Percentiles rank a stretch among this genome's conserved stretches.
These are phyloP conservation scores for Platorchestia sp. DNA, from an alignment of 1,140 invertebrate genomes.

Conservation along the genomic window DNA sequence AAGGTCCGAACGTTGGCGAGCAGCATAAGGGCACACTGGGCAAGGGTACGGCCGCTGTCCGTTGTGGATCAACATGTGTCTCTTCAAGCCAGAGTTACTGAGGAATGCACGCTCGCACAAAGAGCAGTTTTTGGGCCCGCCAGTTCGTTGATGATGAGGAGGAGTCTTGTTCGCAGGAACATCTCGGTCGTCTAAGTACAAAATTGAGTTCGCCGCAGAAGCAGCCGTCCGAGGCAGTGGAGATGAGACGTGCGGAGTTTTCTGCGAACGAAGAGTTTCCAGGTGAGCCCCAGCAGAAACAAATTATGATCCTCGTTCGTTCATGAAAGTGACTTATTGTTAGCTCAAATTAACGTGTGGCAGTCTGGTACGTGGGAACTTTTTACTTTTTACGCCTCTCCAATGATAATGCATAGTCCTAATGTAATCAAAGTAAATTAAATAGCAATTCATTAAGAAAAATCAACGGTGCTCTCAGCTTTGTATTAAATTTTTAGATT, in stretches of 20 bases:
- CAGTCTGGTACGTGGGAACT: not conserved
- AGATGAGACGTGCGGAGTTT: not conserved
- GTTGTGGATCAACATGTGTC: conserved; percentile 75
- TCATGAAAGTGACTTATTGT: not conserved
- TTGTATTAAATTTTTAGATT: not conserved
- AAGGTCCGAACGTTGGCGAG: conserved; percentile 64
- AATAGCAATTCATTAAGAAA: not conserved
- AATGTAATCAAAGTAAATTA: not conserved
- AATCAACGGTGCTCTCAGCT: not conserved
- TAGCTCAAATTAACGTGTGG: not conserved
- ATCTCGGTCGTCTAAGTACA: not conserved
- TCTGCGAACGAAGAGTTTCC: conserved; percentile 39
- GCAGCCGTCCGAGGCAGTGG: not conserved
- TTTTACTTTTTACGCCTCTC: not conserved
- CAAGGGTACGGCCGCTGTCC: conserved; percentile 86
- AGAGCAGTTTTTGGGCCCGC: conserved; percentile 45
- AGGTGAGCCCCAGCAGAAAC: conserved; percentile 4
- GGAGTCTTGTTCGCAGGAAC: not conserved
- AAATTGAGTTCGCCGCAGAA: not conserved
- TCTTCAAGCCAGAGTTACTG: conserved; percentile 58
- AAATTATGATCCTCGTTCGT: not conserved
- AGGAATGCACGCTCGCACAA: conserved; percentile 61
- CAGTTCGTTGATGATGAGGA: not conserved
- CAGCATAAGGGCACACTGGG: conserved; percentile 78
- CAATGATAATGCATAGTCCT: not conserved